Evolutionary conservation across 2,113 vertebrate genomes (phyloP).

Genomic region (Abramis brama): DNA sequence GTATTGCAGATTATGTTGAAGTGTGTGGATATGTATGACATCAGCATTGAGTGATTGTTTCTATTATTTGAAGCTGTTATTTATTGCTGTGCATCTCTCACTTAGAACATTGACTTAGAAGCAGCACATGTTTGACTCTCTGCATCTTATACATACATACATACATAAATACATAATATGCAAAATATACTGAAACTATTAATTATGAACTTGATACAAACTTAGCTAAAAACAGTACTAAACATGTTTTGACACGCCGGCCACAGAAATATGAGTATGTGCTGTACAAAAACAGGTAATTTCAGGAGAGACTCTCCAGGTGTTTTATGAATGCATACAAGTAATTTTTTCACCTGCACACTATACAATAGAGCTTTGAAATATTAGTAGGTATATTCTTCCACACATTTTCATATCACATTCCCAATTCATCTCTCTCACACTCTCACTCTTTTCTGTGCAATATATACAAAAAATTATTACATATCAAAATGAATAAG

Average conservation of each 20-base stretch:
- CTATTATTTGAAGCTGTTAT: not conserved
- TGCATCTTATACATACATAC: not conserved
- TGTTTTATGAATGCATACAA: conserved; percentile 5
- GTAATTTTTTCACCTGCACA: not conserved
- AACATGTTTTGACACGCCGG: not conserved
- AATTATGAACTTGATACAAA: not conserved
- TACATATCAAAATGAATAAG: conserved; percentile 23
- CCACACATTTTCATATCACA: not conserved
- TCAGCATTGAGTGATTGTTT: not conserved
- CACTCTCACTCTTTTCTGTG: not conserved
- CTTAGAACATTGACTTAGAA: not conserved
- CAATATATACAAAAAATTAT: conserved; percentile 2
- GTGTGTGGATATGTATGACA: not conserved
- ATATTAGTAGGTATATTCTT: conserved; percentile 1
- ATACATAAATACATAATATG: not conserved
- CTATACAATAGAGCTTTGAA: conserved; percentile 6
- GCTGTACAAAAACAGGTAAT: conserved; percentile 9
- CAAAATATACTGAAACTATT: not conserved
- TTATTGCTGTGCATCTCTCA: not conserved
- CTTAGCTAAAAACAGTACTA: not conserved
- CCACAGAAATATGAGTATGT: conserved; percentile 18
- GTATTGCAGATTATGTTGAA: conserved; percentile 11
- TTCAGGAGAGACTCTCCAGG: conserved; percentile 6
- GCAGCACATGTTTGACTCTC: not conserved
- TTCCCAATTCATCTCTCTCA: conserved; percentile 4